These are phyloP conservation scores for Syrphus vitripennis DNA, from an alignment of 2,888 invertebrate species.

Conservation along the genomic window DNA sequence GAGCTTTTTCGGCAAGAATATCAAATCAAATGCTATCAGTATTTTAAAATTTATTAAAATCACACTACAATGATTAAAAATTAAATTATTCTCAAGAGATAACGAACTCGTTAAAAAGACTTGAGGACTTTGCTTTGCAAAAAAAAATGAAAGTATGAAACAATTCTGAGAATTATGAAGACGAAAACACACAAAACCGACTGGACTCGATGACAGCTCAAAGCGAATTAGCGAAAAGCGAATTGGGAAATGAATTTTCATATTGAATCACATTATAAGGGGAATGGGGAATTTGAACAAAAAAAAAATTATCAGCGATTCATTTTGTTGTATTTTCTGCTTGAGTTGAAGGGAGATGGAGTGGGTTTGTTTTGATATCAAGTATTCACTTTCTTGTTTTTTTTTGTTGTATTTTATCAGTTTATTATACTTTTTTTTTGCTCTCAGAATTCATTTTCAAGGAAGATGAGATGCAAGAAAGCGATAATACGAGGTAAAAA, in stretches of 20 bases:
- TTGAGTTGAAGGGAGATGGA: conserved; percentile 31
- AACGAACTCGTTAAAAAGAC: conserved; percentile 1
- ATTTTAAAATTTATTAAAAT: not conserved
- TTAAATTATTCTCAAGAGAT: conserved; percentile 13
- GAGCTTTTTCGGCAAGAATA: not conserved
- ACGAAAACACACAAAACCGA: not conserved
- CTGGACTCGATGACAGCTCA: conserved; percentile 4
- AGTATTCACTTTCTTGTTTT: not conserved
- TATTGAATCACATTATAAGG: too few species aligned
- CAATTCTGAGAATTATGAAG: conserved; percentile 20
- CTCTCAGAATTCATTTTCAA: not conserved
- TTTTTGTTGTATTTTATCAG: not conserved
- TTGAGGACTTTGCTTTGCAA: not conserved
- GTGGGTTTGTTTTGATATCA: conserved; percentile 13
- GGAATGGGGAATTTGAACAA: not conserved
- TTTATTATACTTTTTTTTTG: too few species aligned
- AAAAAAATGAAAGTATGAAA: conserved; percentile 11
- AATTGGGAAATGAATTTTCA: not conserved
- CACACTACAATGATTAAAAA: not conserved
- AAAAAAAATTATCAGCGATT: not conserved
- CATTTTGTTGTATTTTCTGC: not conserved
- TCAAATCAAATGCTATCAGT: not conserved
- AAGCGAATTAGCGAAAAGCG: conserved; percentile 36
- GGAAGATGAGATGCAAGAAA: not conserved
- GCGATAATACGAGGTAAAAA: not conserved